These are phyloP conservation scores for Hirtodrosophila confusa DNA, from an alignment of 2,888 invertebrate species.

Conservation along the genomic window DNA sequence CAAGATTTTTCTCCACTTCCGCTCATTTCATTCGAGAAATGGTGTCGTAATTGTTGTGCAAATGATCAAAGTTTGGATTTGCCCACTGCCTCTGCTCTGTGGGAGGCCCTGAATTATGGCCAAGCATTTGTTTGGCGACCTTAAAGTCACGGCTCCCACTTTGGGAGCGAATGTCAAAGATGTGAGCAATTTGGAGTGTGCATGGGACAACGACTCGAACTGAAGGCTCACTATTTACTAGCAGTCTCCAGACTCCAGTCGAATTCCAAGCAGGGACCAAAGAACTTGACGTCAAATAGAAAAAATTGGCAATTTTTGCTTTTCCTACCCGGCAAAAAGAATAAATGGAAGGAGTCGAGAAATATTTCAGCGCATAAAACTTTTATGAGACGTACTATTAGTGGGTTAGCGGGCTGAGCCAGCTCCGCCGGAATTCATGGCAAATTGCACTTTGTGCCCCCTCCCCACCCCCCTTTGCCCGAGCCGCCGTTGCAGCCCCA, in stretches of 20 bases:
- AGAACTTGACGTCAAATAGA: conserved; percentile 63
- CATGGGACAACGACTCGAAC: conserved; percentile 5
- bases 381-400: conserved; percentile 77
- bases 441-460: conserved; percentile 75
- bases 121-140: conserved; percentile 67
- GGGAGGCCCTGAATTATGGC: conserved; percentile 49
- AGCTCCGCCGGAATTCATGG: conserved; percentile 55
- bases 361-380: conserved; percentile 77
- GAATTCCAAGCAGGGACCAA: conserved; percentile 14
- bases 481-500: conserved; percentile 25
- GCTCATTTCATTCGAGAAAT: conserved; percentile 36
- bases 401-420: conserved; percentile 59
- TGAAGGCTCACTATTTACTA: not conserved
- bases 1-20: conserved; percentile 50
- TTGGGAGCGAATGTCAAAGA: conserved; percentile 15
- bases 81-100: not conserved
- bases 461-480: no score
- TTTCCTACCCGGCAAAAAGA: conserved; percentile 38
- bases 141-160: conserved; percentile 43
- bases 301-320: conserved; percentile 73
- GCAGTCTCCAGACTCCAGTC: conserved; percentile 9
- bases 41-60: conserved; percentile 68
- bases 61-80: conserved; percentile 63
- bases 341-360: conserved; percentile 33
- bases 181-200: conserved; percentile 22